A percentile compares a stretch with the other conserved stretches of the same genome.
These are phyloP conservation scores for Acipenser ruthenus DNA, from an alignment of 2,797 vertebrate species.

Conservation along the genomic window DNA sequence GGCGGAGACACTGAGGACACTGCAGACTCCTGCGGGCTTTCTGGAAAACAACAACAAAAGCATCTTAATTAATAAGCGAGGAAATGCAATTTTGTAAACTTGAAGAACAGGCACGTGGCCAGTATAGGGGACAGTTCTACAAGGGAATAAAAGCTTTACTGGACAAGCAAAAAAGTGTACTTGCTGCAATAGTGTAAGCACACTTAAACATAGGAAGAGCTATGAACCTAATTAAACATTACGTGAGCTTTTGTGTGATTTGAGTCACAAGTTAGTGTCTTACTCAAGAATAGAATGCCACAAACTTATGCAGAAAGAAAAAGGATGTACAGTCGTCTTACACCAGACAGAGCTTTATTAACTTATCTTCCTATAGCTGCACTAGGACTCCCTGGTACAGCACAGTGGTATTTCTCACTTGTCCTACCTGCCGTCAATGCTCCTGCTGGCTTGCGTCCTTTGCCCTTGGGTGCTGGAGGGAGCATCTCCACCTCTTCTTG, in stretches of 20 bases:
- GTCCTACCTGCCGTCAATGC: slow-evolving; percentile 43
- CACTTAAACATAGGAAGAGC: no score
- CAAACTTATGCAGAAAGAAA: no score
- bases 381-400: no score
- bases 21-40: slow-evolving; percentile 67
- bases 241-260: no score
- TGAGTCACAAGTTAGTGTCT: no score
- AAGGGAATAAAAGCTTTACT: background rate
- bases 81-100: background rate
- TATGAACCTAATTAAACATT: no score
- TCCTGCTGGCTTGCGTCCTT: slow-evolving; percentile 63
- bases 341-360: no score
- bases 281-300: no score
- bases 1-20: slow-evolving; percentile 76
- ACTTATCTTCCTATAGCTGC: no score
- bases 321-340: no score
- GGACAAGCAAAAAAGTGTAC: no score
- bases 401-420: background rate
- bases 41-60: slow-evolving; percentile 39
- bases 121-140: background rate
- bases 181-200: no score
- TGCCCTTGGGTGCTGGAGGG: slow-evolving; percentile 72
- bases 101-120: background rate
- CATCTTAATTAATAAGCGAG: background rate
- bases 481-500: slow-evolving; percentile 80